Evolutionary conservation across 2,113 vertebrate species (phyloP).

Genomic region (Grammomys dolichurus): DNA sequence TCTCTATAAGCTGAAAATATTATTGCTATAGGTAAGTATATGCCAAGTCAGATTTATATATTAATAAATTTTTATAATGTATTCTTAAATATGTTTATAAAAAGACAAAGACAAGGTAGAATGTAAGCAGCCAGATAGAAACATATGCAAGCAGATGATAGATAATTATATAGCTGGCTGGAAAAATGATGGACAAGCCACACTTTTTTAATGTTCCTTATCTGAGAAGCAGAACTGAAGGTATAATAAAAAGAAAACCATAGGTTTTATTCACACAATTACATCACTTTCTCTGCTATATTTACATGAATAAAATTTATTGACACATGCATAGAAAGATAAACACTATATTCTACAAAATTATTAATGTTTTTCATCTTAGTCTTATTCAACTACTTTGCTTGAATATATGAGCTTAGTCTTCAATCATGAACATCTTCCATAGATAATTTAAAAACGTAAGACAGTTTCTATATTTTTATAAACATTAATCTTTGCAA

Average conservation of each 20-base stretch:
- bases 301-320: constrained; percentile 69
- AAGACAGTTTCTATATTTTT: constrained; percentile 74
- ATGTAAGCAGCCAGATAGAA: background rate
- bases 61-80: background rate
- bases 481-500: constrained; percentile 70
- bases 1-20: constrained; percentile 39
- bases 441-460: constrained; percentile 82
- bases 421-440: constrained; percentile 77
- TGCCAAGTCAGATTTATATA: background rate
- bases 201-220: background rate
- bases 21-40: constrained; percentile 52
- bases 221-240: background rate
- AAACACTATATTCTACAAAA: background rate
- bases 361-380: constrained; percentile 68
- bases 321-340: constrained; percentile 44
- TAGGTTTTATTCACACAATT: constrained; percentile 63
- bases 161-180: background rate
- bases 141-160: background rate
- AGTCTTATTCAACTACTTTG: constrained; percentile 75
- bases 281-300: constrained; percentile 50
- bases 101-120: background rate
- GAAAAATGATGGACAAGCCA: background rate
- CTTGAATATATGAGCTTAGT: constrained; percentile 85
- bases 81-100: background rate
- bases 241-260: background rate